Percentiles rank a stretch among this genome's conserved stretches.
These are phyloP conservation scores for Liasis olivaceus DNA, from an alignment of 2,797 vertebrate species.

Conservation along the genomic window DNA sequence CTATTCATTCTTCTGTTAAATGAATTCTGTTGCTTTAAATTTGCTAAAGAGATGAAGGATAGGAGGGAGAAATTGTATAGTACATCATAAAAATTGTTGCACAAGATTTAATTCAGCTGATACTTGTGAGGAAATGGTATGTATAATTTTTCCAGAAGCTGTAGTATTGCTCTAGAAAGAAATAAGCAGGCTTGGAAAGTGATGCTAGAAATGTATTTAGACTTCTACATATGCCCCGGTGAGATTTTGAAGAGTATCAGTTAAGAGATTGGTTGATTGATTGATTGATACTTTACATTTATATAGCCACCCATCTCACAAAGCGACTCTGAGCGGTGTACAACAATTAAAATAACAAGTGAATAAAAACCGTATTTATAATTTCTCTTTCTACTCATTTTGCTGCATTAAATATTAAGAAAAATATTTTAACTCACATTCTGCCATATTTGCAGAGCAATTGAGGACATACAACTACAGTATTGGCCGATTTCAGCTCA, in stretches of 20 bases:
- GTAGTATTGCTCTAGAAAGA: neutral
- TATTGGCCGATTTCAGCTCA: neutral
- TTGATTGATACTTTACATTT: too few species aligned
- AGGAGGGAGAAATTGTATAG: neutral
- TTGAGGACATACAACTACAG: neutral
- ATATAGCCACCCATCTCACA: too few species aligned
- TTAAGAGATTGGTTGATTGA: too few species aligned
- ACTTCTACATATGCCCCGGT: neutral
- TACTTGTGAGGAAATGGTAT: neutral
- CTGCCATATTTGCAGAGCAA: neutral
- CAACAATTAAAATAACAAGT: too few species aligned
- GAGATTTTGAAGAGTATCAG: neutral
- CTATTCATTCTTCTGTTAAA: neutral
- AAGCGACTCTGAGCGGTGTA: too few species aligned
- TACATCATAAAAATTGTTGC: neutral
- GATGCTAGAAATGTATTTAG: neutral
- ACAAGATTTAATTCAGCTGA: neutral
- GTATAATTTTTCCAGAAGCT: conserved; percentile 13
- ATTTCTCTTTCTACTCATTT: neutral
- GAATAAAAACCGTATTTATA: neutral
- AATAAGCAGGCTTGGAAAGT: conserved; percentile 13
- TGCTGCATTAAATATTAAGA: neutral
- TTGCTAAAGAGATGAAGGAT: neutral
- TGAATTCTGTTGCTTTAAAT: neutral
- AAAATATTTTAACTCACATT: neutral